phyloP scores from a whole-genome alignment of 2,888 invertebrate genomes.

The Strigamia maritima region DNA sequence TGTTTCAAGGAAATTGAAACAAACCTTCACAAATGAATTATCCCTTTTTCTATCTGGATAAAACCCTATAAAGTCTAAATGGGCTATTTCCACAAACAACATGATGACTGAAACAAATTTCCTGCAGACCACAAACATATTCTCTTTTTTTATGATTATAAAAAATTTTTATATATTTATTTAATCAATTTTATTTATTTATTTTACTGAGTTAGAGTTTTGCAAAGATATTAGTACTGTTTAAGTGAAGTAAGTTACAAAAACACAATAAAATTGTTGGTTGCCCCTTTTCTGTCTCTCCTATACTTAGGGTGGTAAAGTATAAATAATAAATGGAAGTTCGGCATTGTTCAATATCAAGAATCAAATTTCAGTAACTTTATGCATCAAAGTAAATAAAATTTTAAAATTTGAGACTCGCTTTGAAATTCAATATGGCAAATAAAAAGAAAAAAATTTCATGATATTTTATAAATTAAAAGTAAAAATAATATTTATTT shows the following conservation, averaged over 20 bases:
- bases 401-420: not conserved
- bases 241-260: too few species aligned
- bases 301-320: not conserved
- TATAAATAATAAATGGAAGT: not conserved
- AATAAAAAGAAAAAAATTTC: not conserved
- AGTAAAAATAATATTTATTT: not conserved
- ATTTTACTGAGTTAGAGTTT: too few species aligned
- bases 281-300: not conserved
- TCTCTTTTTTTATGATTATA: not conserved
- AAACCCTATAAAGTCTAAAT: not conserved
- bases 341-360: not conserved
- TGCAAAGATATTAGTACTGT: too few species aligned
- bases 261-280: too few species aligned
- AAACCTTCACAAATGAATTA: not conserved
- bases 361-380: not conserved
- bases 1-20: constrained; percentile 15
- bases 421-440: not conserved
- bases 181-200: not conserved
- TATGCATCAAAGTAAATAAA: not conserved
- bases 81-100: not conserved
- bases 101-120: not conserved
- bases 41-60: not conserved
- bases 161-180: not conserved
- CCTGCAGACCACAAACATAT: not conserved
- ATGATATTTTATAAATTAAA: not conserved